phyloP scores from a whole-genome alignment of 2,888 invertebrate species.

The Amaurobius ferox region DNA sequence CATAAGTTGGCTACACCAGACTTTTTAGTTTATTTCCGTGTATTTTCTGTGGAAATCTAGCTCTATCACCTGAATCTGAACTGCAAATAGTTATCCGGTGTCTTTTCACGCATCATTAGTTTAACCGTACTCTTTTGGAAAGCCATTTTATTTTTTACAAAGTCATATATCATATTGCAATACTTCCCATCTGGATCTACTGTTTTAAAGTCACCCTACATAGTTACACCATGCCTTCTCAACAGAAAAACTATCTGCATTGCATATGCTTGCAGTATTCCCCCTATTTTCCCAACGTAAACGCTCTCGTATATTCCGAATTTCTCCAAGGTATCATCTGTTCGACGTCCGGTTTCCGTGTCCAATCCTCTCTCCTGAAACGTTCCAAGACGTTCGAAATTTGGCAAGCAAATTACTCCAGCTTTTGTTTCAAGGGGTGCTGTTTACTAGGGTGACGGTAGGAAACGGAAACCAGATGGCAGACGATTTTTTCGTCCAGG shows the following conservation, averaged over 20 bases:
- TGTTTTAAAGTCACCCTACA: not conserved
- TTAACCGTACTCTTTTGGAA: too few relatives aligned
- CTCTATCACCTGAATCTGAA: too few relatives aligned
- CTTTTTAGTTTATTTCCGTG: too few relatives aligned
- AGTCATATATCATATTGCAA: not conserved
- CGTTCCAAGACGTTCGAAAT: slow-evolving; percentile 15
- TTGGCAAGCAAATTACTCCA: slow-evolving; percentile 9
- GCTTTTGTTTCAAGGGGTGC: slow-evolving; percentile 43
- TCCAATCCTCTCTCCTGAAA: not conserved
- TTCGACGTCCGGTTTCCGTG: slow-evolving; percentile 16
- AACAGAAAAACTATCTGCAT: too few relatives aligned
- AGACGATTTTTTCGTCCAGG: slow-evolving; percentile 21
- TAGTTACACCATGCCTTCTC: too few relatives aligned
- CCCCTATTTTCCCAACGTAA: not conserved
- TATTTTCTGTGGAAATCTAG: too few relatives aligned
- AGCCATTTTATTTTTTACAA: too few relatives aligned
- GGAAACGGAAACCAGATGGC: slow-evolving; percentile 68
- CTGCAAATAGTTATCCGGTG: too few relatives aligned
- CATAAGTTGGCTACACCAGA: too few relatives aligned
- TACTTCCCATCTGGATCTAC: not conserved
- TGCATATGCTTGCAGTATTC: not conserved
- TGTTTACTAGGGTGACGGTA: slow-evolving; percentile 30
- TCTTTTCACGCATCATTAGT: too few relatives aligned
- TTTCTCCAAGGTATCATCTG: slow-evolving; percentile 16
- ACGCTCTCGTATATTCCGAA: not conserved